A percentile compares a stretch with the other conserved stretches of the same genome.
Conservation (phyloP, 2,113 vertebrate species). For the Psammodynastes pulverulentus region DNA sequence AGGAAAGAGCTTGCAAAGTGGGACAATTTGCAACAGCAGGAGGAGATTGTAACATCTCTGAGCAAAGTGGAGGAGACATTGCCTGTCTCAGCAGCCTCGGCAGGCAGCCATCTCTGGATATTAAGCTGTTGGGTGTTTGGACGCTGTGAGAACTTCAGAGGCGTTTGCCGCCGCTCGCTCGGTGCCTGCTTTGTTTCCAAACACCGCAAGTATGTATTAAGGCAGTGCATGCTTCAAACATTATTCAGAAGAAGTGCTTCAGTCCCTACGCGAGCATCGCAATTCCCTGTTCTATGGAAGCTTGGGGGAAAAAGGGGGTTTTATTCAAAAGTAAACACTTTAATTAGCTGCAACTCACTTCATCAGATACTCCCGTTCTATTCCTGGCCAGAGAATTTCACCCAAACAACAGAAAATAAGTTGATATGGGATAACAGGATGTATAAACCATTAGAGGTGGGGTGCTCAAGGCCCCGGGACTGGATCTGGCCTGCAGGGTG, state of each 20-base stretch:
- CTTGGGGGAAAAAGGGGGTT: background rate
- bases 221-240: background rate
- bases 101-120: conserved; percentile 1
- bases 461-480: too few relatives aligned
- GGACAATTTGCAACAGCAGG: conserved; percentile 13
- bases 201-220: background rate
- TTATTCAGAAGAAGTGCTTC: background rate
- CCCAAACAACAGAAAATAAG: background rate
- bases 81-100: conserved; percentile 2
- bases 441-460: background rate
- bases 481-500: too few relatives aligned
- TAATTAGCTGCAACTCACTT: background rate
- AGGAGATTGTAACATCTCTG: background rate
- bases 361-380: background rate
- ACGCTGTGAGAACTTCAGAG: background rate
- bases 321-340: background rate
- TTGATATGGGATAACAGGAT: background rate
- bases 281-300: background rate
- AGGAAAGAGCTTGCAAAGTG: conserved; percentile 4
- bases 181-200: background rate
- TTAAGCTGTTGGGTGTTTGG: background rate
- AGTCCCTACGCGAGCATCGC: background rate
- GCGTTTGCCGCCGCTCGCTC: background rate
- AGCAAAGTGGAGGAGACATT: background rate
- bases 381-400: background rate